Evolutionary conservation across 2,797 vertebrate genomes (phyloP).

Genomic region (Phaenicophaeus curvirostris): DNA sequence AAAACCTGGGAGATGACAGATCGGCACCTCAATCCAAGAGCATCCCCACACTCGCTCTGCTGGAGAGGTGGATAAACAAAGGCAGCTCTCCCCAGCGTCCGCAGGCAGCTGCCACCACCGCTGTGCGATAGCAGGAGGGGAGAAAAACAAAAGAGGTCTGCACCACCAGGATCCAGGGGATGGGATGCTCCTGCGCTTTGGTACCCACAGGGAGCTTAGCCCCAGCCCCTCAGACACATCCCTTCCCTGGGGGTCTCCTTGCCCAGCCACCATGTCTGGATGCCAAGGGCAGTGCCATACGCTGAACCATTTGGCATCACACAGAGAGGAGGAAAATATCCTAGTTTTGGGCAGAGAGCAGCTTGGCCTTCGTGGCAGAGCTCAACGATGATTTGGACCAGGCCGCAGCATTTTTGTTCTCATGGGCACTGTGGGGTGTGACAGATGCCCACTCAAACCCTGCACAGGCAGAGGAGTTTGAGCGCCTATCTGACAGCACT

Average conservation of each 20-base stretch:
- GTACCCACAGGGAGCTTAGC: neutral
- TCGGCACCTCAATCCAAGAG: constrained; percentile 55
- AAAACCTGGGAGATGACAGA: constrained; percentile 60
- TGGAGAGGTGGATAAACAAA: constrained; percentile 49
- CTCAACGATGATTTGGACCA: rapidly evolving
- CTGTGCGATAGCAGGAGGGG: neutral
- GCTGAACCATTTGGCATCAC: neutral
- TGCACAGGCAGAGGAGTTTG: neutral
- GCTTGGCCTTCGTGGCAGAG: neutral
- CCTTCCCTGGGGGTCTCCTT: neutral
- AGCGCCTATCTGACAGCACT: rapidly evolving
- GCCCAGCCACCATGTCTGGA: neutral
- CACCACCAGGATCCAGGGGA: neutral
- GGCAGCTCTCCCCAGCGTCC: constrained; percentile 21
- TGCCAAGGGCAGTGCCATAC: neutral
- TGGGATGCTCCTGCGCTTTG: neutral
- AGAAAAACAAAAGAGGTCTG: constrained; percentile 19
- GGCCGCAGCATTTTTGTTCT: neutral
- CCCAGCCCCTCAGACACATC: neutral
- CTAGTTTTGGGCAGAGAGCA: rapidly evolving
- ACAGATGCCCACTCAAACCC: rapidly evolving
- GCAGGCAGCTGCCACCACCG: constrained; percentile 68
- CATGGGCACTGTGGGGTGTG: rapidly evolving
- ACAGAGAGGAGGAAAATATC: neutral
- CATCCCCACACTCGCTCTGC: neutral